Evolutionary conservation across 1,140 invertebrate species (phyloP), one percentile per base, ranked within the genome.

Genomic region (Achatina immaculata): DNA sequence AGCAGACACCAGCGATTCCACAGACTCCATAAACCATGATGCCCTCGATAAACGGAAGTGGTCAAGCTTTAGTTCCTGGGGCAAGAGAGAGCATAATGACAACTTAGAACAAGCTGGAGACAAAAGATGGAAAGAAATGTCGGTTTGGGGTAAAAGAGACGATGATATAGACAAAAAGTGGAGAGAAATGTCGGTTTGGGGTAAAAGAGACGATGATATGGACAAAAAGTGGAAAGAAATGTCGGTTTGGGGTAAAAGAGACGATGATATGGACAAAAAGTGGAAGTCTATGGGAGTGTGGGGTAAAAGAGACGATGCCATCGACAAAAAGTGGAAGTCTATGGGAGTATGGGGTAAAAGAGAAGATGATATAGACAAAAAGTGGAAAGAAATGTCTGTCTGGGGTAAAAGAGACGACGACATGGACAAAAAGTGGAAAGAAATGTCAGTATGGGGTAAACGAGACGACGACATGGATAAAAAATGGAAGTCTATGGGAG

Each of bases 91-190:
- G 0, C 6, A 19, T 11, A n/a, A 2, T 28, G 21, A 40, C 16
- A 28, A 19, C n/a, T 2, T 19, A 4, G 48, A 14, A 9, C 2
- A 19, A 40, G 48, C 21, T 19, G 14, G 11, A 62, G 42, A 62
- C 21, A 77, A 58, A 36, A 45, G 36, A 9, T 77, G 55, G 55
- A 77, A 77, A 77, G 36, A 77, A 77, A 77, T 77, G 74, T 36
- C 74, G 3, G 34, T 62, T 38, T 77, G 74, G 48, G 74, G 48
- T 34, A 77, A 77, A 34, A 74, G 72, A 55, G 36, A 36, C 43
- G 1, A 24, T 51, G 48, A 74, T 11, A 42, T 31, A 62, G 42
- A 62, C 21, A 77, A 58, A 36, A 45, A 24, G 3, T 77, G 55
- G 55, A 77, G 62, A 77, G 11, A 51, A 51, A 51, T 51, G 48